Conservation (phyloP, 1,140 invertebrate genomes). For the Heliconius eleuchia region DNA sequence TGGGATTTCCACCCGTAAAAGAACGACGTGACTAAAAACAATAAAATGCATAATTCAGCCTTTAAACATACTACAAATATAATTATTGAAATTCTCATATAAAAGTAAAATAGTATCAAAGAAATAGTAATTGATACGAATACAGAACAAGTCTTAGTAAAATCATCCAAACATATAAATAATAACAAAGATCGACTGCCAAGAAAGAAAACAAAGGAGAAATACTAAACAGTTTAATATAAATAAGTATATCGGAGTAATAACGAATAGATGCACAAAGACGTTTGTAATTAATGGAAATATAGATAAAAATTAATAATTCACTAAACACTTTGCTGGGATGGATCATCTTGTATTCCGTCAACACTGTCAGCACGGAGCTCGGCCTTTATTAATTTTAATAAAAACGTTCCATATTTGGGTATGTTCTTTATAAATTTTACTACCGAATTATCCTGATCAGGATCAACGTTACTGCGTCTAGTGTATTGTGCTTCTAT, state of each 20-base stretch:
- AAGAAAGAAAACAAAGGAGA: slow-evolving; percentile 1
- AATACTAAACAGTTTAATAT: neutral
- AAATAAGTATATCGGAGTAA: neutral
- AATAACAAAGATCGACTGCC: neutral
- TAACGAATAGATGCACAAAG: neutral
- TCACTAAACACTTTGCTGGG: slow-evolving; percentile 28
- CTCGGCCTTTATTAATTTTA: slow-evolving; percentile 49
- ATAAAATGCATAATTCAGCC: slow-evolving; percentile 2
- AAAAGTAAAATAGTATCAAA: neutral
- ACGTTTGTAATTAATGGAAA: neutral
- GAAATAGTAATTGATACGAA: neutral
- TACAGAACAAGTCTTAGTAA: neutral
- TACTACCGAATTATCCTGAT: slow-evolving; percentile 47
- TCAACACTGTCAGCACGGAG: slow-evolving; percentile 34
- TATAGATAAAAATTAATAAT: neutral
- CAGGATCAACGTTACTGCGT: slow-evolving; percentile 39
- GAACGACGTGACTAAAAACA: slow-evolving; percentile 56
- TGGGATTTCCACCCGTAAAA: slow-evolving; percentile 21
- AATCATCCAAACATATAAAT: neutral
- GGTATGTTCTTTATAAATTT: slow-evolving; percentile 51
- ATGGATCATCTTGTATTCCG: slow-evolving; percentile 49
- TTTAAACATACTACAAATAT: neutral
- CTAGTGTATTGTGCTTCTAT: slow-evolving; percentile 48
- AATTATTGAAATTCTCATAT: neutral
- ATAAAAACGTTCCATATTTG: slow-evolving; percentile 53